Conservation (phyloP, 2,113 vertebrate genomes). For the Aspidoscelis tigris region DNA sequence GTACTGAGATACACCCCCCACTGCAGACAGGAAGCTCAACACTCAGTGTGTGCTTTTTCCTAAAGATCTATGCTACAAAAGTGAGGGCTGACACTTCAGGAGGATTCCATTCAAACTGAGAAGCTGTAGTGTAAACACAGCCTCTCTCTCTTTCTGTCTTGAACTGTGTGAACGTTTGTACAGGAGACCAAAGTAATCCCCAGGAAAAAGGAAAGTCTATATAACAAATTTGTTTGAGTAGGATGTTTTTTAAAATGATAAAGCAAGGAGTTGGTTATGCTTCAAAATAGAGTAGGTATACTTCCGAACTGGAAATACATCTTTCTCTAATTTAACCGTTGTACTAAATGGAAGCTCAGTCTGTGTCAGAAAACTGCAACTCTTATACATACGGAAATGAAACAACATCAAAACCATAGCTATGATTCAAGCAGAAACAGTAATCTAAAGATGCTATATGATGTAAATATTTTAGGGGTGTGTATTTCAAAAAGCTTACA, state of each 20-base stretch:
- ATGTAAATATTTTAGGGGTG: not conserved
- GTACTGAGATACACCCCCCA: no score
- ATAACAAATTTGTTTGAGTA: not conserved
- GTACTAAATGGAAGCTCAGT: not conserved
- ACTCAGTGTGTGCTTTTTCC: no score
- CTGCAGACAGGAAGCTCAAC: no score
- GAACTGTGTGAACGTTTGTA: not conserved
- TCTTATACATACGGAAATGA: slow-evolving; percentile 17
- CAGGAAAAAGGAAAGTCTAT: not conserved
- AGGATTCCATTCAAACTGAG: no score
- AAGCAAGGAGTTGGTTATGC: not conserved
- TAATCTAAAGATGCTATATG: slow-evolving; percentile 17
- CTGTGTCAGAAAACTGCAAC: slow-evolving; percentile 15
- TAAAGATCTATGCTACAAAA: no score
- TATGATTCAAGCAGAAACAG: slow-evolving; percentile 32
- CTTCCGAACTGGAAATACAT: slow-evolving; percentile 5
- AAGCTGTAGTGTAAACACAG: no score
- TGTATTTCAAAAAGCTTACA: not conserved
- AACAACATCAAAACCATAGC: slow-evolving; percentile 19
- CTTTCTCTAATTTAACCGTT: slow-evolving; percentile 30
- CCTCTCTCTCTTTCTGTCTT: not conserved
- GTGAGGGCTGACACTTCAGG: no score
- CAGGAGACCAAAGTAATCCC: not conserved
- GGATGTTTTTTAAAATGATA: not conserved
- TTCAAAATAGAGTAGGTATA: slow-evolving; percentile 7